Base-by-base conservation (phyloP, 2,888 invertebrate species). In the Chrysina gloriosa region DNA sequence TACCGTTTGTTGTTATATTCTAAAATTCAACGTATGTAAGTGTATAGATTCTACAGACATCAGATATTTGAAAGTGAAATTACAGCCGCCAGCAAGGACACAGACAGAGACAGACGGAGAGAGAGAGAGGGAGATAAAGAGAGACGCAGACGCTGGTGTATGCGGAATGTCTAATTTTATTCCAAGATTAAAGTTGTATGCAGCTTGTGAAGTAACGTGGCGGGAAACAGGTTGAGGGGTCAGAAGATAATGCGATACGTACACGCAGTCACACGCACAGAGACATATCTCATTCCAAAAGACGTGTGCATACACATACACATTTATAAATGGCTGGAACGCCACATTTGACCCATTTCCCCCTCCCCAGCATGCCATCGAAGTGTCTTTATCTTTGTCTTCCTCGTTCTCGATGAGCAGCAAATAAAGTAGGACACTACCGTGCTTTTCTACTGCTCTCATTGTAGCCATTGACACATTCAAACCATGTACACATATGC, bases 321-420 rank as follows among this genome's bases (percentile, higher is more conserved):
- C 42, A 29, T 9, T 27, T 42, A 61, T 25, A 42, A 29, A 27
- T 27, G 42, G 42, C 58, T 61, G 58, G 42, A 61, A 42, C 58
- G 66, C 66, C 56, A 56, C 47, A 66, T 42, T 56, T 66, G 66
- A 66, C 66, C 66, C 29, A 66, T 66, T 66, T 66, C 66, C 47
- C 65, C 65, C 65, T 34, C 64, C 39, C 50, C 19, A n/a, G n/a
- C n/a, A 23, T 11, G 21, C 16, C 48, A 29, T 34, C 58, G 31
- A 47, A 45, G 45, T 58, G 45, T 25, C 48, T 66, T 56, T 47
- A n/a, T 66, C 58, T 47, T 56, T 27, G 14, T 64, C 66, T 58
- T 16, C 14, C 25, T 61, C 42, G 21, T 42, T 27, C 42, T 25
- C 14, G 23, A 11, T 27, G 42, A 52, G 16, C 16, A 27, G 19